phyloP scores from a whole-genome alignment of 2,113 vertebrate species.

The Zapornia atra region DNA sequence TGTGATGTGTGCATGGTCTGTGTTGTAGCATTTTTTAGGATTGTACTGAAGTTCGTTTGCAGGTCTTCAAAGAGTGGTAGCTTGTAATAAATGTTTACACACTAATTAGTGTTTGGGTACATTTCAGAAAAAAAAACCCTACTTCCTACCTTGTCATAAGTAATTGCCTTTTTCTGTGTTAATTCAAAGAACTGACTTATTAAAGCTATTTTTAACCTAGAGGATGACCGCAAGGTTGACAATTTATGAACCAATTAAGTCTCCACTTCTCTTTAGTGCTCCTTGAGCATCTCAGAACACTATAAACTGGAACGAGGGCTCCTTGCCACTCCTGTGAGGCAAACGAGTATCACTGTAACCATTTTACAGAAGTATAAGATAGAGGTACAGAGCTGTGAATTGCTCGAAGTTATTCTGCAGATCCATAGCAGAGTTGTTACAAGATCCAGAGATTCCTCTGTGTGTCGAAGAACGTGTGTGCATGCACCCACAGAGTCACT shows the following conservation, averaged over 20 bases:
- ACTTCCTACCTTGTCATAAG: constrained; percentile 11
- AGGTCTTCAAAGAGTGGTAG: background rate
- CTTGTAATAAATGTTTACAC: constrained; percentile 4
- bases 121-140: background rate
- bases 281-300: background rate
- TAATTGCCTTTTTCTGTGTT: constrained; percentile 28
- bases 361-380: background rate
- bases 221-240: background rate
- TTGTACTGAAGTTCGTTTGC: background rate
- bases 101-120: constrained; percentile 11
- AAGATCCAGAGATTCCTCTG: background rate
- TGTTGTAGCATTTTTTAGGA: background rate
- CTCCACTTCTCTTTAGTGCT: background rate
- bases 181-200: background rate
- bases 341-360: background rate
- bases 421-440: background rate
- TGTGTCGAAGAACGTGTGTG: background rate
- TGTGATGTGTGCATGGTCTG: background rate
- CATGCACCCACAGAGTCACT: rapidly evolving
- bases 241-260: constrained; percentile 50
- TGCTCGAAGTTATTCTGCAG: background rate
- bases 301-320: background rate
- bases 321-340: background rate
- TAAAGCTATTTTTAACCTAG: constrained; percentile 32
- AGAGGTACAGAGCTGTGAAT: background rate